These are phyloP conservation scores for Leuciscus waleckii DNA, from an alignment of 2,797 vertebrate genomes.

Conservation along the genomic window DNA sequence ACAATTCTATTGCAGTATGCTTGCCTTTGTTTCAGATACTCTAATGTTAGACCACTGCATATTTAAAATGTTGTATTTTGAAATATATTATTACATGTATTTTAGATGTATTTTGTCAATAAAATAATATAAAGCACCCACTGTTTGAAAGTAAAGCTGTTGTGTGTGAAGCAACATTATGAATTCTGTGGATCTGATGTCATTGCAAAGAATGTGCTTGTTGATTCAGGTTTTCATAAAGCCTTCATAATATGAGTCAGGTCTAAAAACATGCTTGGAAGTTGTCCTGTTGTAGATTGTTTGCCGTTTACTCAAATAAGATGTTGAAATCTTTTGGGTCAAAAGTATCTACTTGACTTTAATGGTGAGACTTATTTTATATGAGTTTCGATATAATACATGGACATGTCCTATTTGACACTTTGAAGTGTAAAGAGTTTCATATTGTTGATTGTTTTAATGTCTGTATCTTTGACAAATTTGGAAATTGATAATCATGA, in stretches of 20 bases:
- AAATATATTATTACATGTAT: conserved; percentile 51
- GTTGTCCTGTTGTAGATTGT: neutral
- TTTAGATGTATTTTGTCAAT: conserved; percentile 57
- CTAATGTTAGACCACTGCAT: conserved; percentile 47
- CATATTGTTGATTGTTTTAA: neutral
- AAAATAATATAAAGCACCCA: conserved; percentile 51
- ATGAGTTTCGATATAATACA: no score
- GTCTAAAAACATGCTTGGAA: no score
- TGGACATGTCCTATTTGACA: neutral
- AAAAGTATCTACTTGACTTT: neutral
- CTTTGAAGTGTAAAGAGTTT: neutral
- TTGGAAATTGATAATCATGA: neutral
- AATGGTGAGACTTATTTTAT: neutral
- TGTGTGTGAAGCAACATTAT: neutral
- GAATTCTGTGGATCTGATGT: neutral
- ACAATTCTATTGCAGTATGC: conserved; percentile 17
- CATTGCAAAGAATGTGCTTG: neutral
- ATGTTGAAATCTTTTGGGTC: no score
- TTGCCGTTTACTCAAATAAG: neutral
- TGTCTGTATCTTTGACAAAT: neutral
- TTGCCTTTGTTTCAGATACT: conserved; percentile 43
- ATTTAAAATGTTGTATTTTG: conserved; percentile 58
- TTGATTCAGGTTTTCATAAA: neutral
- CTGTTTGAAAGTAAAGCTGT: neutral
- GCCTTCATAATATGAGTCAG: no score